phyloP scores from a whole-genome alignment of 1,140 invertebrate species.

The Plutomurus gul region DNA sequence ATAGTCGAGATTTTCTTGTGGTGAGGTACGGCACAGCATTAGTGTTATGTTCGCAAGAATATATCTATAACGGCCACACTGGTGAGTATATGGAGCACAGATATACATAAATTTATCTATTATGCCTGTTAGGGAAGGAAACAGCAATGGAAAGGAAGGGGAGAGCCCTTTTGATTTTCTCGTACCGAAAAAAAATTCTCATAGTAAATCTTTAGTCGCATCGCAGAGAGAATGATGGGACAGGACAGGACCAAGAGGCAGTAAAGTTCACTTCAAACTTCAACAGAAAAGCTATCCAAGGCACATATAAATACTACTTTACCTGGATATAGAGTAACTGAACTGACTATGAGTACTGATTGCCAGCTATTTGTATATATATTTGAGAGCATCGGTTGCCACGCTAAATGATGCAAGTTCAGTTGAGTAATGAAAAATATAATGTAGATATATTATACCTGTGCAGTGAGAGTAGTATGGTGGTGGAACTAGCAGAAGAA shows the following conservation, averaged over 20 bases:
- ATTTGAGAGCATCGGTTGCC: no score
- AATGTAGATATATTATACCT: neutral
- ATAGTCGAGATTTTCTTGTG: no score
- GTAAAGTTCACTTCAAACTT: neutral
- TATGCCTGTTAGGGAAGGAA: neutral
- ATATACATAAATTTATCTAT: neutral
- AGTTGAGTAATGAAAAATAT: no score
- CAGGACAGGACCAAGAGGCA: neutral
- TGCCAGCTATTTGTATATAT: no score
- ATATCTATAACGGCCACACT: no score
- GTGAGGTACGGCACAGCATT: no score
- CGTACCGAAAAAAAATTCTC: constrained; percentile 44
- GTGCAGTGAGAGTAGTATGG: neutral
- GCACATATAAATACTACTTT: no score
- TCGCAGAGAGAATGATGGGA: neutral
- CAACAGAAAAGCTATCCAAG: neutral
- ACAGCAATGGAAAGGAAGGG: neutral
- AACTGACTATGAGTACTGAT: no score
- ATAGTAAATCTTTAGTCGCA: constrained; percentile 31
- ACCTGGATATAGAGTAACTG: no score
- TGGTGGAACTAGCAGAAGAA: neutral
- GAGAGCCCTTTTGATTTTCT: constrained; percentile 34
- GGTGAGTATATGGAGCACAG: neutral
- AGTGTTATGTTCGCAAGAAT: no score
- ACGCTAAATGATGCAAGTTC: no score